Base-by-base conservation (phyloP, 2,113 vertebrate species). In the Aegotheles bennettii region DNA sequence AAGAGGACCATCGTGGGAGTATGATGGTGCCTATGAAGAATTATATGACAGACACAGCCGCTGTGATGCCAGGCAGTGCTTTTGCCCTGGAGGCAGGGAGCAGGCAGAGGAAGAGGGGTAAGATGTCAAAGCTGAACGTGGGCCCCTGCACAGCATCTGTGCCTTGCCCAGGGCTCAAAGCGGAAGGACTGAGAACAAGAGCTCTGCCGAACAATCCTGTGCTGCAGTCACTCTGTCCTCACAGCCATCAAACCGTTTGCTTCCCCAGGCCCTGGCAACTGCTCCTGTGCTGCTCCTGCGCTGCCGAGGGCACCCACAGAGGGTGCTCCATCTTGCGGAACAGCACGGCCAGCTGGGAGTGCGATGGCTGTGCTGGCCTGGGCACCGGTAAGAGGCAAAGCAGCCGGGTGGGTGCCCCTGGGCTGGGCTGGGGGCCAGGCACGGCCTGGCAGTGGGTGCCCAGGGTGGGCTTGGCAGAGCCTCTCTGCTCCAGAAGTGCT, bases 21-120 rank as follows among this genome's bases (percentile, higher is more conserved):
- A 33, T 2, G 1, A 1, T 1, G 2, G 2, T 2, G 19, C 4
- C 1, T 16, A 23, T 1, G 6, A 3, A 6, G 13, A 3, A 2
- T 1, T 6, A 5, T 2, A 4, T 1, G 7, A 47, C 43, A 53
- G 40, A 35, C 60, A 61, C 38, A 25, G 38, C 13, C 7, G 7
- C 18, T 83, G 59, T 1, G 9, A 79, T 31, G 65, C 24, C 29
- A 18, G 9, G 0, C 9, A 10, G 16, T 67, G 67, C 45, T 60
- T 74, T 5, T 84, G 40, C 2, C 67, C 29, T 5, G 33, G 25
- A 59, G 82, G 74, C 35, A 35, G 65, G 50, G 13, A n/a, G 45
- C 29, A 42, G n/a, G 19, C 19, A 18, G 43, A 45, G 15, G 43
- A 45, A 45, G 43, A 45, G 43, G 43, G 43, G 43, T 45, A 45